Base-by-base conservation (phyloP, 2,113 vertebrate genomes). In the Balaenoptera acutorostrata region DNA sequence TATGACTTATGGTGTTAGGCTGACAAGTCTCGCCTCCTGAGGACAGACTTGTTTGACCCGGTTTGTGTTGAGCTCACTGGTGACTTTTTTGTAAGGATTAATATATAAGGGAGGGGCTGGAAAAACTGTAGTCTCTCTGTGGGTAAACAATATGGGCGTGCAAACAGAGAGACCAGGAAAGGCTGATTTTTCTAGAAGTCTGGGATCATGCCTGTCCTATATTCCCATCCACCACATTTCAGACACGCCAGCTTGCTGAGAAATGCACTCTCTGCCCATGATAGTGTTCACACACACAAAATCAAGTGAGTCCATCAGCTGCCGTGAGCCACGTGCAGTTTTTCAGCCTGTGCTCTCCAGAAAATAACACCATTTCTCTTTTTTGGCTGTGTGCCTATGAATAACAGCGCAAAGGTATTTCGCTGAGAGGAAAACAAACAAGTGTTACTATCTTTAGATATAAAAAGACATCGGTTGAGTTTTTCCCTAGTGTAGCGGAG, bases 311-410 rank as follows among this genome's bases (percentile, higher is more conserved):
- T 31, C 44, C 77, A 64, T 87, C 57, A 78, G 61, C 84, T 71
- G n/a, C 25, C 23, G 10, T 52, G 74, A 57, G 2, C 8, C 93
- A 52, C 36, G 84, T 68, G 57, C n/a, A 86, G 21, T 31, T 94
- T 90, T 83, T 33, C 52, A 93, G 57, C 14, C 8, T 78, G 55
- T 52, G 23, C 91, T 96, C 63, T 83, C 20, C 63, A 91, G 90
- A 93, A 96, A 95, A 94, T 85, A 86, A 74, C 8, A 92, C 3
- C 25, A 57, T 86, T 88, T 75, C 29, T 93, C 21, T 87, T 25
- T 93, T 83, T 61, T 72, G 52, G 69, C 17, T 68, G 27, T 61
- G n/a, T 80, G 80, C 31, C 29, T 95, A 90, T 64, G 46, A 97
- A 68, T 92, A 96, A 83, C 15, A 82, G 36, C 46, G 8, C 15